These are phyloP conservation scores for Drosophila nr. perissopoda DNA, from an alignment of 2,888 invertebrate species.

Conservation along the genomic window DNA sequence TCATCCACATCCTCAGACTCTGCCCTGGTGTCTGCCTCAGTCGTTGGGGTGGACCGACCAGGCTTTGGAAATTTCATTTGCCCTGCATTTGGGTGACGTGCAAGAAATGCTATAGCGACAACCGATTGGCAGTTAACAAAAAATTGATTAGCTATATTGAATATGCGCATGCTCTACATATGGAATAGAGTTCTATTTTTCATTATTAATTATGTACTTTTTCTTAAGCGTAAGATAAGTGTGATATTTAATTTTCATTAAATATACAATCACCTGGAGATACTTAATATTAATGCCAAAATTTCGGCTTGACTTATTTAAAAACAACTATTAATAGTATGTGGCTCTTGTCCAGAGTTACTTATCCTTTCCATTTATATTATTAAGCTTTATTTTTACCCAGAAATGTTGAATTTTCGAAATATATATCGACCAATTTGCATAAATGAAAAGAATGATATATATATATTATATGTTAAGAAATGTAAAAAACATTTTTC, in stretches of 20 bases:
- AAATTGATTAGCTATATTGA: not conserved
- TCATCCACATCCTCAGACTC: conserved; percentile 16
- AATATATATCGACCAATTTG: not conserved
- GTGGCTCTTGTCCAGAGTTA: too few species aligned
- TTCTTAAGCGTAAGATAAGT: not conserved
- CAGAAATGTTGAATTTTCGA: not conserved
- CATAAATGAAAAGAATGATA: not conserved
- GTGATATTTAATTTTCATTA: not conserved
- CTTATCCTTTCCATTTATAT: too few species aligned
- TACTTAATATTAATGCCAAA: not conserved
- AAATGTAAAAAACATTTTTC: not conserved
- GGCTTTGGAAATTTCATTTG: conserved; percentile 33
- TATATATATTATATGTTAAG: accelerated
- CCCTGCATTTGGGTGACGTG: conserved; percentile 38
- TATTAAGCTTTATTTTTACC: not conserved
- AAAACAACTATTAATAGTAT: not conserved
- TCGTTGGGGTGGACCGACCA: conserved; percentile 54
- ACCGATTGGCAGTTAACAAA: conserved; percentile 17
- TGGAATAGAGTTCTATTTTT: accelerated
- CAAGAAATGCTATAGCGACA: conserved; percentile 23
- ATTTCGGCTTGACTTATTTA: not conserved
- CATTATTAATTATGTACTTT: not conserved
- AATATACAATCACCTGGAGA: not conserved
- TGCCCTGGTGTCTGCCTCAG: not conserved
- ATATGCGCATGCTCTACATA: conserved; percentile 11